Percentiles rank a stretch among this genome's conserved stretches.
These are phyloP conservation scores for Oncorhynchus tshawytscha DNA, from an alignment of 2,113 vertebrate species.

Conservation along the genomic window DNA sequence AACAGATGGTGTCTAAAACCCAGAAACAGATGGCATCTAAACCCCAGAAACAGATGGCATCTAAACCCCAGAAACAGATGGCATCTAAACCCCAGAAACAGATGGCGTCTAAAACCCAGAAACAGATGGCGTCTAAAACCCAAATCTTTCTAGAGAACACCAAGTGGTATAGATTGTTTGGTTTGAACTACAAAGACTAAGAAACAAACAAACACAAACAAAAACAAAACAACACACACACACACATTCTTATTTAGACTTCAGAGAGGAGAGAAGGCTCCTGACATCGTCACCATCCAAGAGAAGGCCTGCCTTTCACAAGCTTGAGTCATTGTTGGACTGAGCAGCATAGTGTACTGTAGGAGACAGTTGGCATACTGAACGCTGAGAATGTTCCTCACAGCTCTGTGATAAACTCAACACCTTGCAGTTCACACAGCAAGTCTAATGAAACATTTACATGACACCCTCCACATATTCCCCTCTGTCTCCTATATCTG, in stretches of 20 bases:
- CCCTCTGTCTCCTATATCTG: neutral
- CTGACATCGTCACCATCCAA: constrained; percentile 28
- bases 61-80: neutral
- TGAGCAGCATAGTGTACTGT: neutral
- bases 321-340: neutral
- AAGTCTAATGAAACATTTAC: constrained; percentile 36
- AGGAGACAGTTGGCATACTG: neutral
- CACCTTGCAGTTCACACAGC: constrained; percentile 24
- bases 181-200: no score
- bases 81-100: no score
- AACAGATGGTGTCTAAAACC: no score
- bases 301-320: constrained; percentile 15
- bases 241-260: no score
- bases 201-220: neutral
- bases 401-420: constrained; percentile 25
- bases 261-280: neutral
- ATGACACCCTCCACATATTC: neutral
- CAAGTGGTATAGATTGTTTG: neutral
- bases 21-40: no score
- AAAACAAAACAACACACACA: neutral
- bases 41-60: neutral
- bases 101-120: no score
- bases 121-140: no score
- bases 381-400: constrained; percentile 15
- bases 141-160: neutral